Conservation (phyloP, 1,140 invertebrate genomes). For the Drosophila oshimai region DNA sequence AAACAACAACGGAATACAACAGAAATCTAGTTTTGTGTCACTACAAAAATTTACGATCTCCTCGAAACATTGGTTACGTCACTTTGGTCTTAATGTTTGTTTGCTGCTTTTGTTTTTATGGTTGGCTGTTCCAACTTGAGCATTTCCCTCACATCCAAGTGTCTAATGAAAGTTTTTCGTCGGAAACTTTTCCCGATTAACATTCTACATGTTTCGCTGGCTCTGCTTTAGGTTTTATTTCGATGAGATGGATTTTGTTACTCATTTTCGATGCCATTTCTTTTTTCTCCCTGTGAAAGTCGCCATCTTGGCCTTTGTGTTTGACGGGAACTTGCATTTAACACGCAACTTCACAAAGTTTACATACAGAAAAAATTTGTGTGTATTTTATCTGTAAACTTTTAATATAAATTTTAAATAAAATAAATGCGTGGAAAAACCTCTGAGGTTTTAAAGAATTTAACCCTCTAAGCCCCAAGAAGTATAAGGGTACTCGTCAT, state of each 20-base stretch:
- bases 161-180: conserved; percentile 37
- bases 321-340: conserved; percentile 63
- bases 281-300: conserved; percentile 9
- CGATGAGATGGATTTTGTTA: conserved; percentile 23
- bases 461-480: too few relatives aligned
- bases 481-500: too few relatives aligned
- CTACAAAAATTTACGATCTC: conserved; percentile 23
- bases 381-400: not conserved
- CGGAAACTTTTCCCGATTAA: conserved; percentile 35
- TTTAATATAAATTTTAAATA: not conserved
- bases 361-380: conserved; percentile 14
- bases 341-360: conserved; percentile 49
- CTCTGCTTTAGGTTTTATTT: conserved; percentile 8
- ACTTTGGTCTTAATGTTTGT: conserved; percentile 5
- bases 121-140: not conserved
- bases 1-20: not conserved
- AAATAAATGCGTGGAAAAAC: not conserved
- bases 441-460: too few relatives aligned
- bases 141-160: conserved; percentile 4
- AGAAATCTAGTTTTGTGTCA: not conserved
- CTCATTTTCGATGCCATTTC: conserved; percentile 14
- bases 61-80: conserved; percentile 16
- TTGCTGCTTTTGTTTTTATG: not conserved
- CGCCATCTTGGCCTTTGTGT: conserved; percentile 17
- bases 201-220: conserved; percentile 9